These are phyloP conservation scores for Leucophenga montana DNA, from an alignment of 2,888 invertebrate species.

Conservation along the genomic window DNA sequence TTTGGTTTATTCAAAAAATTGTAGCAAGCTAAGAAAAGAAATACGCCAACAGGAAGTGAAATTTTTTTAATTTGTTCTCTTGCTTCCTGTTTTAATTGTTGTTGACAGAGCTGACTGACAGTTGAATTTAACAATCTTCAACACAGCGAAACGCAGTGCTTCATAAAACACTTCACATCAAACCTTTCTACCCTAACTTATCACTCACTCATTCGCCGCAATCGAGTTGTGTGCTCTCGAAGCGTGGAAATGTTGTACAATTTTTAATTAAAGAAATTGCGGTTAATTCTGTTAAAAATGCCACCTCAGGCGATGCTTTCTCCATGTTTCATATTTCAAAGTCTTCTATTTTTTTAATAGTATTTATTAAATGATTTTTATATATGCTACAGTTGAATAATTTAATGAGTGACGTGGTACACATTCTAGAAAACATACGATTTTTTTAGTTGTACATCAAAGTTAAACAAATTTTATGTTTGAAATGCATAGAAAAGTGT, in stretches of 20 bases:
- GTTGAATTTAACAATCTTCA: slow-evolving; percentile 21
- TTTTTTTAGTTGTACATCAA: not conserved
- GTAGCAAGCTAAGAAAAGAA: slow-evolving; percentile 10
- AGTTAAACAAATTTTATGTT: not conserved
- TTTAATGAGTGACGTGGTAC: slow-evolving; percentile 9
- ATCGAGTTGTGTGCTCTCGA: slow-evolving; percentile 16
- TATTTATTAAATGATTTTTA: not conserved
- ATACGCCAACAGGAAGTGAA: slow-evolving; percentile 52
- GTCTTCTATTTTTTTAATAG: not conserved
- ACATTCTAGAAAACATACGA: not conserved
- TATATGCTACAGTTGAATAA: slow-evolving; percentile 14
- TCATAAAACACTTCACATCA: too few relatives aligned
- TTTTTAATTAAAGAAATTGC: slow-evolving; percentile 71
- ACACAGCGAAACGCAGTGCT: not conserved
- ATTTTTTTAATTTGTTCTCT: slow-evolving; percentile 62
- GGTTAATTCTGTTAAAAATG: slow-evolving; percentile 67
- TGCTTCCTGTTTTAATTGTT: slow-evolving; percentile 65
- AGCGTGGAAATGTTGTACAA: slow-evolving; percentile 44
- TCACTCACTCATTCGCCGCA: not conserved
- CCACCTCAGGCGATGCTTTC: slow-evolving; percentile 10
- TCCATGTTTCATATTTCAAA: not conserved
- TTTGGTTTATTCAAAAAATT: slow-evolving; percentile 9
- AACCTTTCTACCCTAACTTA: slow-evolving; percentile 1
- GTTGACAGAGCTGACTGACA: slow-evolving; percentile 49
- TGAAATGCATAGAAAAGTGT: not conserved